These are phyloP conservation scores for Dioctria linearis DNA, from an alignment of 2,888 invertebrate genomes.

Conservation along the genomic window DNA sequence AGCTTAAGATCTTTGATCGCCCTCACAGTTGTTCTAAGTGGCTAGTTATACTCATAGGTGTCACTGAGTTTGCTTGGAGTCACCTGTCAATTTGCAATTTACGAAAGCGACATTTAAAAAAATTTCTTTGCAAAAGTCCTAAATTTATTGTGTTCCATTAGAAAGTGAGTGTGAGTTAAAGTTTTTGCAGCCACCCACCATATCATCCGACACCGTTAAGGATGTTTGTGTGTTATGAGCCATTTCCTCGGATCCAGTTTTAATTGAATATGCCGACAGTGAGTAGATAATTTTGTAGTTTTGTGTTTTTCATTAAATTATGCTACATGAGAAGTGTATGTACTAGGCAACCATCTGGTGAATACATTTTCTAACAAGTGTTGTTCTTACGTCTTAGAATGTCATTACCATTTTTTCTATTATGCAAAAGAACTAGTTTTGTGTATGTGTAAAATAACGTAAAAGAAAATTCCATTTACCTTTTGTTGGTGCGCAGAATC, in stretches of 20 bases:
- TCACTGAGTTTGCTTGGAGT: constrained; percentile 29
- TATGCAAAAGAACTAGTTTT: no score
- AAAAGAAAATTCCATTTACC: no score
- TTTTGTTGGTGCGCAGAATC: no score
- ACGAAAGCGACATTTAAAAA: not conserved
- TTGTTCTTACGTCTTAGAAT: no score
- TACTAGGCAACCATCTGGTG: no score
- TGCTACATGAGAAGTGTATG: no score
- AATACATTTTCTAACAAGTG: no score
- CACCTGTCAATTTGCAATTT: not conserved
- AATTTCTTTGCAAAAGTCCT: not conserved
- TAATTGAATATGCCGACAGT: not conserved
- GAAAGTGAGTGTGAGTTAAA: not conserved
- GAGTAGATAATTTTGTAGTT: not conserved
- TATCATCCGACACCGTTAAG: not conserved
- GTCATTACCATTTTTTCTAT: no score
- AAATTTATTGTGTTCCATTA: not conserved
- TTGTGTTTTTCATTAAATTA: not conserved
- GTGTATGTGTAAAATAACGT: no score
- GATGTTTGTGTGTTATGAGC: not conserved
- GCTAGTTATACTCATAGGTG: not conserved
- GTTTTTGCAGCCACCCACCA: not conserved
- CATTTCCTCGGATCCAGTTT: not conserved
- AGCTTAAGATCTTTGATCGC: not conserved
- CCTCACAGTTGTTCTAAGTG: constrained; percentile 7